Evolutionary conservation across 37 sponge, comb jelly and placozoan genomes (phyloP), one percentile per base, ranked within the genome.

Genomic region (Chondrosia reniformis): DNA sequence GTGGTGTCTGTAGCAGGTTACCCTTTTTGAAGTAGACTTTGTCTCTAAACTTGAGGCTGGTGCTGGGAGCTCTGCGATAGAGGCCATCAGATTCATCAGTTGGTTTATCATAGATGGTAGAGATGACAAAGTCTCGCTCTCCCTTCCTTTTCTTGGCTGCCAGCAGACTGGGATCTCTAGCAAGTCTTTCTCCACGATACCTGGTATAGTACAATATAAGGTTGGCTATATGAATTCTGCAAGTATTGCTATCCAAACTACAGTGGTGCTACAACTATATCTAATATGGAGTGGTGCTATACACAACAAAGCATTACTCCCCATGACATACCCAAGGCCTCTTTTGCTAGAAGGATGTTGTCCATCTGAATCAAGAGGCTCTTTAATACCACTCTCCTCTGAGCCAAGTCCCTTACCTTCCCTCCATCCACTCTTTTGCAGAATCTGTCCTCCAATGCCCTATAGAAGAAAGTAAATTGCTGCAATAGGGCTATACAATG

Each of bases 341-440:
- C 42, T 89, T 64, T 92, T 96, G 84, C 72, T 55, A 57, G 42
- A 63, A 22, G 93, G 88, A 4, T 57, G 65, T 45, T 96, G 92
- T 41, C 93, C 93, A 19, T 92, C 88, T 2, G 88, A 39, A 28
- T 89, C 90, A 30, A 96, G 8, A 22, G 96, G 93, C 31, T 84
- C 81, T 10, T 84, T 15, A 3, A 89, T 86, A 0, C 96, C 93
- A 6, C 63, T 54, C 3, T 52, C 44, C 0, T 58, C 19, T 36
- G 43, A 36, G 0, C 96, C 96, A 9, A 96, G 78, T 46, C 96
- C 96, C 4, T 44, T 24, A 30, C 96, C 96, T 27, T 72, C 88
- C 28, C n/a, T 83, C 96, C 96, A 96, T 2, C 96, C 96, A 43
- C 86, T 90, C 24, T 72, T 19, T 64, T 79, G 75, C 71, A 96